These are phyloP conservation scores for Elymnias hypermnestra DNA, from an alignment of 1,140 invertebrate species.

Conservation along the genomic window DNA sequence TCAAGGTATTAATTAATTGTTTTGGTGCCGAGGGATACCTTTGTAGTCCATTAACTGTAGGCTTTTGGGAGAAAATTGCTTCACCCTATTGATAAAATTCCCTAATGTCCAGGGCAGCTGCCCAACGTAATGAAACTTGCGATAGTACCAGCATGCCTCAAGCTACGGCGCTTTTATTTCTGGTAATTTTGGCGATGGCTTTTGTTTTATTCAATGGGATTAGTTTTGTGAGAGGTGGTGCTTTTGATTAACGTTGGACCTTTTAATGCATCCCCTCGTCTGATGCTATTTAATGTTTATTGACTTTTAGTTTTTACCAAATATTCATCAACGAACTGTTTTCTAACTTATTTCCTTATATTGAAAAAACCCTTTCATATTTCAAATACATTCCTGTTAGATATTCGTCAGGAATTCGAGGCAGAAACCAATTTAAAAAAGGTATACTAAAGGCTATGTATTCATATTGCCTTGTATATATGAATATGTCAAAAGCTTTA, in stretches of 20 bases:
- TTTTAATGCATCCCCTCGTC: slow-evolving; percentile 43
- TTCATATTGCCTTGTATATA: no score
- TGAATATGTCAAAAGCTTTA: no score
- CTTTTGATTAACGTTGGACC: slow-evolving; percentile 65
- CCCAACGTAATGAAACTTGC: slow-evolving; percentile 11
- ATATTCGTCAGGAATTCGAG: no score
- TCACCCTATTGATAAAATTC: slow-evolving; percentile 45
- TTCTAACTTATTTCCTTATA: no score
- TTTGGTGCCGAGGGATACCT: slow-evolving; percentile 39
- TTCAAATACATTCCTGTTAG: no score
- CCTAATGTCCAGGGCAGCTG: slow-evolving; percentile 45
- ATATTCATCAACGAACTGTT: slow-evolving; percentile 13
- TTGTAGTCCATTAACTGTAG: slow-evolving; percentile 49
- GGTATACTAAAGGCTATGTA: no score
- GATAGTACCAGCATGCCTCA: neutral
- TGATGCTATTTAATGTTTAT: slow-evolving; percentile 46
- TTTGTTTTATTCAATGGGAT: slow-evolving; percentile 61
- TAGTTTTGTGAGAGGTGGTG: slow-evolving; percentile 45
- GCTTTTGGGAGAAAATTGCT: slow-evolving; percentile 46
- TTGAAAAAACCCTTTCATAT: no score
- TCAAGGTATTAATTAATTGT: slow-evolving; percentile 51
- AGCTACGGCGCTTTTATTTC: no score
- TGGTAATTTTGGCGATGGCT: slow-evolving; percentile 33
- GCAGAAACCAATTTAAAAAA: no score
- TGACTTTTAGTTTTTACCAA: slow-evolving; percentile 26